phyloP scores from a whole-genome alignment of 2,113 vertebrate genomes.

The Felis chaus region DNA sequence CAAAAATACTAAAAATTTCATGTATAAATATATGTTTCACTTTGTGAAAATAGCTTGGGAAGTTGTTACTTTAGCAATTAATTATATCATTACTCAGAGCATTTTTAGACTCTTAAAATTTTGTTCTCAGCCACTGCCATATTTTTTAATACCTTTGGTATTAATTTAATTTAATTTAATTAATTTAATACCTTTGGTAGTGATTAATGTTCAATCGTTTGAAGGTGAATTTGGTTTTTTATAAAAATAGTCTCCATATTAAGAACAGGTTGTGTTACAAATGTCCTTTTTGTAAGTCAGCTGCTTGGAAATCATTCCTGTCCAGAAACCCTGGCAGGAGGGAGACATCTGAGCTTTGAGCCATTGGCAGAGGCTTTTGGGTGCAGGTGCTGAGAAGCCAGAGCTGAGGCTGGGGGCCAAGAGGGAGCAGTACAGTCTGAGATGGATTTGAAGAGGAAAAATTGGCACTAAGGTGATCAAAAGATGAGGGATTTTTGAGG shows the following conservation, averaged over 20 bases:
- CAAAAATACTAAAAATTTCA: constrained; percentile 7
- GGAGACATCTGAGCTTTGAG: background rate
- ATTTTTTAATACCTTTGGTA: background rate
- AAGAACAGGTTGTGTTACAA: constrained; percentile 74
- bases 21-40: background rate
- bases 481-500: background rate
- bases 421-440: background rate
- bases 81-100: background rate
- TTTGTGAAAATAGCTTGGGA: constrained; percentile 29
- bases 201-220: constrained; percentile 55
- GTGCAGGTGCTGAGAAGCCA: constrained; percentile 16
- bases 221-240: constrained; percentile 55
- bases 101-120: constrained; percentile 45
- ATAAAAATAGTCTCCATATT: constrained; percentile 49
- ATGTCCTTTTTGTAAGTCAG: constrained; percentile 73
- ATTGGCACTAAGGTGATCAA: background rate
- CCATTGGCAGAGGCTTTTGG: constrained; percentile 37
- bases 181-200: background rate
- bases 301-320: constrained; percentile 59
- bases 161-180: too few species aligned
- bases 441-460: background rate
- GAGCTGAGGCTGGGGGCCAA: background rate
- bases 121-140: background rate
- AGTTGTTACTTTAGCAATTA: background rate
- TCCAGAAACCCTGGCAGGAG: constrained; percentile 52